phyloP scores from a whole-genome alignment of 37 sponge, comb jelly and placozoan genomes.

The Bolinopsis microptera region DNA sequence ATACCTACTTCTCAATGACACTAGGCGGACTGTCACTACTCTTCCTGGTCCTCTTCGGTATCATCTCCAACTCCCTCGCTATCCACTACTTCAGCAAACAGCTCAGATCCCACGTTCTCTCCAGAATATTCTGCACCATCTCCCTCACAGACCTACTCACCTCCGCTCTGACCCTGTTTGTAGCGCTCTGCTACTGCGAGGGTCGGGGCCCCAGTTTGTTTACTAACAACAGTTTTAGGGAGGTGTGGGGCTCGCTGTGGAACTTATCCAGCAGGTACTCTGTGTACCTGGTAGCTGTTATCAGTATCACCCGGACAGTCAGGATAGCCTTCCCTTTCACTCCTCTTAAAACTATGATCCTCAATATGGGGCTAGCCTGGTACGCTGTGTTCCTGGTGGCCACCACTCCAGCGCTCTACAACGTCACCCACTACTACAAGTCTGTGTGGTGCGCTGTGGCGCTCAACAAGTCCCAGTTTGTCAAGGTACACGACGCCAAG shows the following conservation, averaged over 20 bases:
- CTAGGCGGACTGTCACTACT: neutral
- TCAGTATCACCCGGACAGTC: slow-evolving; percentile 10
- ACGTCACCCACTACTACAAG: slow-evolving; percentile 55
- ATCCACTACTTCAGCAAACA: neutral
- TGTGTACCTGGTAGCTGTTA: neutral
- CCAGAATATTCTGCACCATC: neutral
- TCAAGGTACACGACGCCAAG: neutral
- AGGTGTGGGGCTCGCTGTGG: slow-evolving; percentile 56
- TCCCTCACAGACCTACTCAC: slow-evolving; percentile 37
- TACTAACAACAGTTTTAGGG: neutral
- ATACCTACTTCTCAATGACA: neutral
- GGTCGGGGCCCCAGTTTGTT: neutral
- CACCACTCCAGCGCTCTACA: slow-evolving; percentile 57
- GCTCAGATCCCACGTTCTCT: neutral
- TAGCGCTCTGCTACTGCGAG: neutral
- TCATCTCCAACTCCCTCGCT: neutral
- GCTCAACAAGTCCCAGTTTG: slow-evolving; percentile 47
- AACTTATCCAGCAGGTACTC: slow-evolving; percentile 49
- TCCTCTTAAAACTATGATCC: neutral
- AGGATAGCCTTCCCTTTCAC: neutral
- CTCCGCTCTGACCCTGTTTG: neutral
- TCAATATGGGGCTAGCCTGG: neutral
- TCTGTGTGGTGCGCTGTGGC: slow-evolving; percentile 41
- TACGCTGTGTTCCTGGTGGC: slow-evolving; percentile 39
- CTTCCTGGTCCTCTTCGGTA: slow-evolving; percentile 32